Evolutionary conservation across 2,888 invertebrate species (phyloP).

Genomic region (Sepiola atlantica): DNA sequence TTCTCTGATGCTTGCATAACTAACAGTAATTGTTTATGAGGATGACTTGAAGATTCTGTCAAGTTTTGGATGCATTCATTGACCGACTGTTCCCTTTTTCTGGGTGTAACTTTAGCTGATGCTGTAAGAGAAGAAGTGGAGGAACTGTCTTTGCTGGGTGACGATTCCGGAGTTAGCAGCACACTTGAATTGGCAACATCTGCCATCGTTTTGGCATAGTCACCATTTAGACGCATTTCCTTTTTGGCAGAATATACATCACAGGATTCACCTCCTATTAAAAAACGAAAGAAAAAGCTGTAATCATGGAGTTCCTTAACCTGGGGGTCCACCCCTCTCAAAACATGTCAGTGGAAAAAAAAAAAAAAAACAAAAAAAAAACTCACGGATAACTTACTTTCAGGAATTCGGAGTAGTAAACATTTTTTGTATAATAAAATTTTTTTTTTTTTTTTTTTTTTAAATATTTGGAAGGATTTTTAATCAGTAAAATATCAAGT

Average conservation of each 20-base stretch:
- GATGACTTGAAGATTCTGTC: neutral
- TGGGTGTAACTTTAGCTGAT: neutral
- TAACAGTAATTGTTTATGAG: constrained; percentile 35
- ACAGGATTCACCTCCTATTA: neutral
- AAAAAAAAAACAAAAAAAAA: no score
- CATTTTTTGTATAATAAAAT: no score
- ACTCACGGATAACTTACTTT: neutral
- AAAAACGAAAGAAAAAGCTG: neutral
- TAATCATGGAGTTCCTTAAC: no score
- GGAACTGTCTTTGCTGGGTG: constrained; percentile 58
- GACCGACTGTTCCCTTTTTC: neutral
- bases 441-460: no score
- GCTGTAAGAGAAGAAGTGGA: neutral
- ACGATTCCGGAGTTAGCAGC: constrained; percentile 62
- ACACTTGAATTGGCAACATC: constrained; percentile 56
- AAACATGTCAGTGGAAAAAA: neutral
- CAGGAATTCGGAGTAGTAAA: no score
- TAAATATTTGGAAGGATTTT: no score
- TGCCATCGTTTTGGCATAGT: neutral
- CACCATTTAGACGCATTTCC: neutral
- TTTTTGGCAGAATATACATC: neutral
- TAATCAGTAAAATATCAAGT: no score
- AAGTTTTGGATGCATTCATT: neutral
- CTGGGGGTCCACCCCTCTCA: no score
- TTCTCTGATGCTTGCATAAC: constrained; percentile 16